A percentile compares a stretch with the other conserved stretches of the same genome.
Conservation (phyloP, 1,140 invertebrate genomes). For the Brachionus manjavacas region DNA sequence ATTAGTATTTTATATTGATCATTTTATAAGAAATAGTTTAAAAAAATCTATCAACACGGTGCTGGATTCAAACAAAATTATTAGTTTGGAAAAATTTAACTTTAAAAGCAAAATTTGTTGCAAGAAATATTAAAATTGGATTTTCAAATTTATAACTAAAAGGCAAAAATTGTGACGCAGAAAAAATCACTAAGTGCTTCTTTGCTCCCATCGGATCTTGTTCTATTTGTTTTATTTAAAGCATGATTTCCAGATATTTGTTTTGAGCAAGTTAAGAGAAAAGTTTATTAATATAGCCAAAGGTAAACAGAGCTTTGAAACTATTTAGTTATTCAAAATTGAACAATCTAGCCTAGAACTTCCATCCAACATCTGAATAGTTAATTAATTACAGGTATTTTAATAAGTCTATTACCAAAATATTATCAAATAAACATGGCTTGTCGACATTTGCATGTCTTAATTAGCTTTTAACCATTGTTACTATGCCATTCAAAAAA, state of each 20-base stretch:
- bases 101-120: no score
- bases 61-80: neutral
- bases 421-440: neutral
- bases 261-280: neutral
- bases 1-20: neutral
- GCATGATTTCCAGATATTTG: constrained; percentile 20
- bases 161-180: no score
- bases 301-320: neutral
- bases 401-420: neutral
- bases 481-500: neutral
- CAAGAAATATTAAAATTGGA: no score
- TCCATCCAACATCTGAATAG: neutral
- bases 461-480: neutral
- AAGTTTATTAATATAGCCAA: neutral
- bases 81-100: no score
- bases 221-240: neutral
- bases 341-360: neutral
- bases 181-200: no score
- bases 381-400: neutral
- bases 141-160: no score
- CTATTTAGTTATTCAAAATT: neutral
- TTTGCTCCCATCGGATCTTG: neutral
- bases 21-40: neutral
- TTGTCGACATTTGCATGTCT: neutral
- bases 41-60: neutral